Evolutionary conservation across 2,888 invertebrate genomes (phyloP).

Genomic region (Clistopyga incitator): DNA sequence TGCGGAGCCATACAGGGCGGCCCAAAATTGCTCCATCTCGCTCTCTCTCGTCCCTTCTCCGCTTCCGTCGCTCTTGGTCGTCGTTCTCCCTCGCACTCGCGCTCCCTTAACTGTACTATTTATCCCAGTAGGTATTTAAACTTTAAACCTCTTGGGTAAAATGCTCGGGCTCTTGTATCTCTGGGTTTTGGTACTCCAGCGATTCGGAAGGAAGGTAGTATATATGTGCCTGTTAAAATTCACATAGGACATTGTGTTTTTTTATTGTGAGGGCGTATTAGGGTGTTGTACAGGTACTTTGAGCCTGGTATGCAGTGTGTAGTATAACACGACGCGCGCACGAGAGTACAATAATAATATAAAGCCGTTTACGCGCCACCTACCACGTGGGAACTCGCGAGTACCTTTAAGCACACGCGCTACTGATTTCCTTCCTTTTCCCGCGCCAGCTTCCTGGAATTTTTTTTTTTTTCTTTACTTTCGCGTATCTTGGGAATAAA

Average conservation of each 20-base stretch:
- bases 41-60: conserved; percentile 11
- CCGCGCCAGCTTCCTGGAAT: conserved; percentile 57
- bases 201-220: conserved; percentile 41
- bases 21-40: background rate
- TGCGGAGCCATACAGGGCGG: conserved; percentile 19
- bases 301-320: conserved; percentile 26
- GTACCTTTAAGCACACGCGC: conserved; percentile 63
- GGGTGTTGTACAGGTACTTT: conserved; percentile 18
- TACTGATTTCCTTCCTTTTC: conserved; percentile 30
- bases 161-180: conserved; percentile 42
- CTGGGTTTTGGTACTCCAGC: conserved; percentile 37
- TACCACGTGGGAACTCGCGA: conserved; percentile 69
- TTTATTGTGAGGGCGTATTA: conserved; percentile 49
- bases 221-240: conserved; percentile 55
- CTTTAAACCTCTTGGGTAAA: conserved; percentile 60
- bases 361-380: conserved; percentile 68
- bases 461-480: too few species aligned
- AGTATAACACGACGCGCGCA: conserved; percentile 62
- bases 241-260: conserved; percentile 52
- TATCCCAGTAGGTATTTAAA: conserved; percentile 63
- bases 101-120: conserved; percentile 33
- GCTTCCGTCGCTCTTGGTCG: conserved; percentile 6
- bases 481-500: conserved; percentile 57
- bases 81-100: conserved; percentile 18
- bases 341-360: conserved; percentile 66